Base-by-base conservation (phyloP, 2,888 invertebrate genomes). In the Automeris io region DNA sequence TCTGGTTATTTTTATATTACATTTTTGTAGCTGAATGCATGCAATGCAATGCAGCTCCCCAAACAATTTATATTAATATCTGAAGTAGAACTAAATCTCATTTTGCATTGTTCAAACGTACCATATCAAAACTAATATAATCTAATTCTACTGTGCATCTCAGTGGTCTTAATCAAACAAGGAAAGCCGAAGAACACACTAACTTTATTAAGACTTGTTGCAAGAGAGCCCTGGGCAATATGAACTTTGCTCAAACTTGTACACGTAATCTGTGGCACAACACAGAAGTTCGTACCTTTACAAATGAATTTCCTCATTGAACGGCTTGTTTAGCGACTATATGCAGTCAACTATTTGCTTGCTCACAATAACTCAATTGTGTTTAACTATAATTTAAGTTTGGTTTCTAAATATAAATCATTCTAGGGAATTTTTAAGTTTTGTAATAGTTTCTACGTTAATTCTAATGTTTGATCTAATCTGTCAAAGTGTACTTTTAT, bases 211-310 rank as follows among this genome's bases (percentile, higher is more conserved):
- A 31, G 22, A 37, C 31, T 37, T 31, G 22, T 22, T 13, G 13
- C 7, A 29, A 36, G 34, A n/a, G 16, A n/a, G 40, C 34, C 37
- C 36, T 40, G 31, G 33, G 35, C 21, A 25, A 37, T 37, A 13
- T 32, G 40, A 43, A 41, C 32, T 37, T 39, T 38, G 47, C 36
- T 38, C 37, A 38, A 41, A 42, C 39, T 41, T 16, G 29, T 16
- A 12, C 11, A 36, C 32, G 13, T 31, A 37, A 37, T 32, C 32
- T 18, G 31, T 32, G 18, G 31, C 18, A 22, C 13, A 18, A 18
- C 32, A 31, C 9, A 23, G 9, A 32, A 37, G 18, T 32, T 32
- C 31, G 22, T 8, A 29, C 29, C 13, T 31, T 23, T 18, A 7
- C 8, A 11, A 9, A 18, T 31, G 9, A 31, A 22, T 21, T 37